These are phyloP conservation scores for Brachionichthys hirsutus DNA, from an alignment of 2,113 vertebrate genomes.

Conservation along the genomic window DNA sequence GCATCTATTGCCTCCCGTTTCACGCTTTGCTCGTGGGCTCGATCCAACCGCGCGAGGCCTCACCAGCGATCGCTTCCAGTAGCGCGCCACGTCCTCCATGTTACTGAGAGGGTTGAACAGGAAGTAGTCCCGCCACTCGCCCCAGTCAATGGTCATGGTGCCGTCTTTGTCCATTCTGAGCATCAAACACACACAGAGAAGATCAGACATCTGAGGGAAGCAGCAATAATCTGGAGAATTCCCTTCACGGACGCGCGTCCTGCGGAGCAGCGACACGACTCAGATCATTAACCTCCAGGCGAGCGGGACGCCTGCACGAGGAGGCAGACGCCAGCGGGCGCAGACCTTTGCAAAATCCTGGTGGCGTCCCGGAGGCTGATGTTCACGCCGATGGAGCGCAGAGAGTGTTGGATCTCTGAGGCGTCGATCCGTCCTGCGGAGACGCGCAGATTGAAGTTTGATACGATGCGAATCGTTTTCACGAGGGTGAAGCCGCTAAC, in stretches of 20 bases:
- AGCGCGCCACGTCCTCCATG: conserved; percentile 85
- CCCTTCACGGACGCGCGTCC: too few relatives aligned
- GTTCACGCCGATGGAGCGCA: conserved; percentile 80
- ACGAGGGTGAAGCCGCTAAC: conserved; percentile 55
- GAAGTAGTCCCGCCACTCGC: conserved; percentile 91
- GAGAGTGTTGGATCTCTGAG: conserved; percentile 85
- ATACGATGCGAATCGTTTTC: too few relatives aligned
- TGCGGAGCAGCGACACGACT: too few relatives aligned
- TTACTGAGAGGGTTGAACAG: conserved; percentile 85
- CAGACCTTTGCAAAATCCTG: conserved; percentile 86
- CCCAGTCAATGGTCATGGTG: conserved; percentile 90
- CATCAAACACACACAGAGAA: conserved; percentile 21
- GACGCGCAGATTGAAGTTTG: neutral
- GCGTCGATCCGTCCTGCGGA: conserved; percentile 84
- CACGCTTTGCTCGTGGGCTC: neutral
- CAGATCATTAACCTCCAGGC: too few relatives aligned
- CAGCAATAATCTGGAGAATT: too few relatives aligned
- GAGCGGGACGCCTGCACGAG: too few relatives aligned
- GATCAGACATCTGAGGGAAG: too few relatives aligned
- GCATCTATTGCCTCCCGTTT: neutral
- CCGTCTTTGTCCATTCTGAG: conserved; percentile 86
- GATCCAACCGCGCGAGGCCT: conserved; percentile 22
- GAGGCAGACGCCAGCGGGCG: too few relatives aligned
- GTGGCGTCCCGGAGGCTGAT: conserved; percentile 81
- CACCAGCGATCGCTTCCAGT: conserved; percentile 89